phyloP scores from a whole-genome alignment of 2,113 vertebrate genomes.

The Tupaia chinensis region DNA sequence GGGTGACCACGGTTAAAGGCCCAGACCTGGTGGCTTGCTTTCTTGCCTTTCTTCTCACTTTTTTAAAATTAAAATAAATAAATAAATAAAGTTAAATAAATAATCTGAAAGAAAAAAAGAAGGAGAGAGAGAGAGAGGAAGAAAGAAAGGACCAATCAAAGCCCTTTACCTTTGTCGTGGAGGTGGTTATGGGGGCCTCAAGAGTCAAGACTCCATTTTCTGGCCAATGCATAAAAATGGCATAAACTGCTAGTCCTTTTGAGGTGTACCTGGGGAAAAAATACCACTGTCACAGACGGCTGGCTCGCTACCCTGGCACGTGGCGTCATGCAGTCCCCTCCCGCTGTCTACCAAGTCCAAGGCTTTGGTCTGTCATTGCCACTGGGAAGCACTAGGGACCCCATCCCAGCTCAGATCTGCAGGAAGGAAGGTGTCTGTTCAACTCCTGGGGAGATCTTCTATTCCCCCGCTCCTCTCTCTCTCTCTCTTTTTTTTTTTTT shows the following conservation, averaged over 20 bases:
- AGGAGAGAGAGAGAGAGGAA: no score
- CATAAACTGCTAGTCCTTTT: slow-evolving; percentile 86
- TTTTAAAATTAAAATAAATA: no score
- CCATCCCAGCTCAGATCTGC: neutral
- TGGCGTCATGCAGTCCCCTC: neutral
- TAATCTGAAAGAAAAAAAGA: no score
- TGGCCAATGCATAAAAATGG: slow-evolving; percentile 89
- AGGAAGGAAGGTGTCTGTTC: neutral
- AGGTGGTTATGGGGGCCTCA: slow-evolving; percentile 77
- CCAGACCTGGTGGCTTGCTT: no score
- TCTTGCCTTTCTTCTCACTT: no score
- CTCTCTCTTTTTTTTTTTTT: no score
- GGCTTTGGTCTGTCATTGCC: neutral
- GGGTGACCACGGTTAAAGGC: no score
- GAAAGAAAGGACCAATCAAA: neutral
- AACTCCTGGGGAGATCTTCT: neutral
- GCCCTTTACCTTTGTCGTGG: slow-evolving; percentile 85
- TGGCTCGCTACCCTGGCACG: neutral
- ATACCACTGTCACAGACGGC: neutral
- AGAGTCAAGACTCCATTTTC: slow-evolving; percentile 80
- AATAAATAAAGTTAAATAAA: no score
- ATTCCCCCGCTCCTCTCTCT: neutral
- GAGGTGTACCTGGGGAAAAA: slow-evolving; percentile 89
- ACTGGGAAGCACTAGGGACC: neutral
- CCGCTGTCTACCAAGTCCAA: neutral